Conservation (phyloP, 2,113 vertebrate species). For the Vulpes vulpes region DNA sequence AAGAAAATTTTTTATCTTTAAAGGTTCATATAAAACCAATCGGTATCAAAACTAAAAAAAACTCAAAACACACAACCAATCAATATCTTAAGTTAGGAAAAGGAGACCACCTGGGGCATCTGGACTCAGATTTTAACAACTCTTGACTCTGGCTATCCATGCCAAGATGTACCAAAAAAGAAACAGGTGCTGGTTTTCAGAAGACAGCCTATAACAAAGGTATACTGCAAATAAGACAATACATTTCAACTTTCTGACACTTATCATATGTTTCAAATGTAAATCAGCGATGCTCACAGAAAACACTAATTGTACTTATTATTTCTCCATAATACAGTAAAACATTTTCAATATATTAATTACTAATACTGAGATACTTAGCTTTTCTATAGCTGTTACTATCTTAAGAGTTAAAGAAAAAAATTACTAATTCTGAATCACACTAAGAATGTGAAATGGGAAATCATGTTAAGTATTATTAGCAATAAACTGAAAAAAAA, state of each 20-base stretch:
- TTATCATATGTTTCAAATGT: neutral
- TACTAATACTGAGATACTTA: neutral
- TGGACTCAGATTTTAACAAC: neutral
- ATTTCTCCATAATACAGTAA: conserved; percentile 20
- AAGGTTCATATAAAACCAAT: neutral
- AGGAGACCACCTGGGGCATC: neutral
- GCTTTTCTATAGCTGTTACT: neutral
- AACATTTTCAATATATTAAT: conserved; percentile 6
- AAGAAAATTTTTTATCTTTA: conserved; percentile 11
- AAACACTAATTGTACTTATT: conserved; percentile 47
- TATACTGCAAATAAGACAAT: neutral
- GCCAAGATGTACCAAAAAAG: neutral
- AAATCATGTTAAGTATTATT: conserved; percentile 53
- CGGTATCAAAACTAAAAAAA: neutral
- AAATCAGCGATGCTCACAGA: neutral
- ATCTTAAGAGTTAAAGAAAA: conserved; percentile 30
- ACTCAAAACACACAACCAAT: neutral
- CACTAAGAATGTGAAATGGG: neutral
- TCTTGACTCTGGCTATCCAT: neutral
- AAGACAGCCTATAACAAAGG: neutral
- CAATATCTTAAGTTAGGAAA: neutral
- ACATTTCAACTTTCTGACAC: neutral
- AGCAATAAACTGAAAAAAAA: conserved; percentile 47
- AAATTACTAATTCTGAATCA: conserved; percentile 53
- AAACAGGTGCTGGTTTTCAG: neutral